Percentiles rank a stretch among this genome's conserved stretches.
Evolutionary conservation across 2,113 vertebrate species (phyloP).

Genomic region (Syrmaticus mikado): DNA sequence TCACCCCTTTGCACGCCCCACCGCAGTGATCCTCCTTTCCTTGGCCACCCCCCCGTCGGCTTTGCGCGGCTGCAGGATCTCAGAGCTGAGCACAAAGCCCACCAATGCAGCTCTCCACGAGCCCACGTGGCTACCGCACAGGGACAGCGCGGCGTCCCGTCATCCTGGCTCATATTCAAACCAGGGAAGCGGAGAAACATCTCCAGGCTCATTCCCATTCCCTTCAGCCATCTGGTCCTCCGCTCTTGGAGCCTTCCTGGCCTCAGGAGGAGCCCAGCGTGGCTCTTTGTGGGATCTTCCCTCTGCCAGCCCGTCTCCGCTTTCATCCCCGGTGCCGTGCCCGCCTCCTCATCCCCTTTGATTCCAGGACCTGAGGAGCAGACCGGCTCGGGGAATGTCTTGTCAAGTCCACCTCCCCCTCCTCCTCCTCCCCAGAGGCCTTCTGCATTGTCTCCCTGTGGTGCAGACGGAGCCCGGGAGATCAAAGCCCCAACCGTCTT

Average conservation of each 20-base stretch:
- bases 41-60: not conserved
- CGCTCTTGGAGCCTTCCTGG: not conserved
- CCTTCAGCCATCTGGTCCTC: not conserved
- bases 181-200: not conserved
- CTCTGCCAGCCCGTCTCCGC: slow-evolving; percentile 31
- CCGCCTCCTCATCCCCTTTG: slow-evolving; percentile 47
- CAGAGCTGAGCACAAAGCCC: not conserved
- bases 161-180: not conserved
- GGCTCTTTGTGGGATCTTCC: slow-evolving; percentile 39
- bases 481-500: slow-evolving; percentile 54
- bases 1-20: not conserved
- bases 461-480: slow-evolving; percentile 44
- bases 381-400: slow-evolving; percentile 33
- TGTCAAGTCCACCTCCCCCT: slow-evolving; percentile 39
- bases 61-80: not conserved
- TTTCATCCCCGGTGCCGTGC: slow-evolving; percentile 41
- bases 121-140: not conserved
- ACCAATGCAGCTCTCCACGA: not conserved
- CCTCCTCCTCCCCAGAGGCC: slow-evolving; percentile 37
- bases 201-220: slow-evolving; percentile 38
- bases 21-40: not conserved
- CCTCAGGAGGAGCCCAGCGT: not conserved
- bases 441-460: slow-evolving; percentile 50
- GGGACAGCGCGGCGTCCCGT: not conserved
- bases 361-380: slow-evolving; percentile 28